Evolutionary conservation across 2,888 invertebrate species (phyloP).

Genomic region (Cryptus viduatorius): DNA sequence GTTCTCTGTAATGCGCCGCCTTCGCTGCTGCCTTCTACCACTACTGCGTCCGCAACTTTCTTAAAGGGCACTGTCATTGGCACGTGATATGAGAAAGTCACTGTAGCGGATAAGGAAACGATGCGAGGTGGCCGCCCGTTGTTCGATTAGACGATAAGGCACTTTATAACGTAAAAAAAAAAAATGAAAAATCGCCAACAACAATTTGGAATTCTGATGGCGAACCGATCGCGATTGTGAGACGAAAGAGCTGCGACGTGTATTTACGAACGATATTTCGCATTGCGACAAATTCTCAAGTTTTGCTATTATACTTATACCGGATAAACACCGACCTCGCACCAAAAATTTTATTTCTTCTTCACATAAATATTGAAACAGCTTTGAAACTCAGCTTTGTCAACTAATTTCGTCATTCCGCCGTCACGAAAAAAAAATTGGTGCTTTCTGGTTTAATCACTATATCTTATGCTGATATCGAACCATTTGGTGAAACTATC

Average conservation of each 20-base stretch:
- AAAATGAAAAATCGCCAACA: neutral
- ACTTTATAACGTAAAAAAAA: slow-evolving; percentile 12
- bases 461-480: neutral
- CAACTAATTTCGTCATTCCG: slow-evolving; percentile 3
- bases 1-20: slow-evolving; percentile 80
- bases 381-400: neutral
- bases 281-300: slow-evolving; percentile 35
- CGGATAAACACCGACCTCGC: slow-evolving; percentile 28
- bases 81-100: slow-evolving; percentile 56
- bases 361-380: neutral
- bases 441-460: slow-evolving; percentile 6
- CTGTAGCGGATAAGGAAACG: slow-evolving; percentile 46
- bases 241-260: slow-evolving; percentile 18
- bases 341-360: neutral
- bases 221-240: slow-evolving; percentile 19
- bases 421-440: neutral
- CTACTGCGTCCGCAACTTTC: slow-evolving; percentile 79
- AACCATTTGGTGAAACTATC: neutral
- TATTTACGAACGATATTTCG: slow-evolving; percentile 28
- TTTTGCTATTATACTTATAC: slow-evolving; percentile 32
- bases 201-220: slow-evolving; percentile 14
- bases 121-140: slow-evolving; percentile 14
- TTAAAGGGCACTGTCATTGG: slow-evolving; percentile 74
- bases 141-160: slow-evolving; percentile 19
- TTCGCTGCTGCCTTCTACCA: slow-evolving; percentile 81